Evolutionary conservation across 37 sponge, comb jelly and placozoan species (phyloP).

Genomic region (Halisarca cf. caerulea): DNA sequence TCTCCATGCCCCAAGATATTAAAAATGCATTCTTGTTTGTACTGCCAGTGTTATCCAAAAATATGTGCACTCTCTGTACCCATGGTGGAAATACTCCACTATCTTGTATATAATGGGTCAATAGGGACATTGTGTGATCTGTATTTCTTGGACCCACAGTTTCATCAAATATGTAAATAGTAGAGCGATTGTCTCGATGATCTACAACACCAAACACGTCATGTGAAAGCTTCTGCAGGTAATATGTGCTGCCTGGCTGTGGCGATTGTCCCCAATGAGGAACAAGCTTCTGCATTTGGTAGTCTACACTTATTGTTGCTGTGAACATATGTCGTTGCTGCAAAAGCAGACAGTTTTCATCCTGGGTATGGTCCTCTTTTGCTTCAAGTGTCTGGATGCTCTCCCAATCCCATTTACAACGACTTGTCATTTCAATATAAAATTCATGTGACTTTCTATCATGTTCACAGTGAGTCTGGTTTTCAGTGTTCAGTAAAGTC

Average conservation of each 20-base stretch:
- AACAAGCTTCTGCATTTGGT: constrained; percentile 36
- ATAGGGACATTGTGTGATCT: constrained; percentile 39
- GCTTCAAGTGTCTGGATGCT: too few species aligned
- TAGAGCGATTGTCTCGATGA: background rate
- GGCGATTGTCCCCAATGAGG: constrained; percentile 28
- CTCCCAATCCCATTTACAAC: too few species aligned
- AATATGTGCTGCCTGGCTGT: constrained; percentile 33
- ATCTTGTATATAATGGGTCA: background rate
- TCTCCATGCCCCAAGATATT: background rate
- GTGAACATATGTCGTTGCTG: too few species aligned
- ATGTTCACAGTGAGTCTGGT: constrained; percentile 6
- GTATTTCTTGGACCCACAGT: constrained; percentile 34
- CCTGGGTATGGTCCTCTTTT: too few species aligned
- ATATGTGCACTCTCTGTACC: constrained; percentile 26
- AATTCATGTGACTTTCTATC: constrained; percentile 24
- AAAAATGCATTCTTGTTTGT: constrained; percentile 23
- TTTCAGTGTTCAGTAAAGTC: constrained; percentile 20
- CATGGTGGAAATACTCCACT: background rate
- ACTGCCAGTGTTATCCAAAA: constrained; percentile 36
- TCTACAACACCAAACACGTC: background rate
- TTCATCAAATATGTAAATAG: background rate
- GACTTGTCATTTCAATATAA: constrained; percentile 14
- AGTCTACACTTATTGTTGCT: constrained; percentile 33
- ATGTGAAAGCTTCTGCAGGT: constrained; percentile 19
- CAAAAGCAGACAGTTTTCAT: too few species aligned